These are phyloP conservation scores for Ceratothoa steindachneri DNA, from an alignment of 2,888 invertebrate genomes.

Conservation along the genomic window DNA sequence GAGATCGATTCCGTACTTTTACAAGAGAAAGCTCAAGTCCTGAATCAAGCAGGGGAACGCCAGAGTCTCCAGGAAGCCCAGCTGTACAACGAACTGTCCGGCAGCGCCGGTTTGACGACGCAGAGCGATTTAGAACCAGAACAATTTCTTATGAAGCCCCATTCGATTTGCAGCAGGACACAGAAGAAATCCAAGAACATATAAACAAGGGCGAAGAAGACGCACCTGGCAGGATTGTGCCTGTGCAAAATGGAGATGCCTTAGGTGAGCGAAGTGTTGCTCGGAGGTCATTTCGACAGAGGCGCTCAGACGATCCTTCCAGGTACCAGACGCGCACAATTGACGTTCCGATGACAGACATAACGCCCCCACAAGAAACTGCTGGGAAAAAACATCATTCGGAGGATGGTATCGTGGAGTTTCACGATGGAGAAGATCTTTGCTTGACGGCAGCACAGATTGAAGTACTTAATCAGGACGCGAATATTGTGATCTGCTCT, in stretches of 20 bases:
- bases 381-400: background rate
- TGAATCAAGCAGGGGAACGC: conserved; percentile 1
- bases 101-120: conserved; percentile 65
- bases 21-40: conserved; percentile 26
- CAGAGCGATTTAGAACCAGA: conserved; percentile 70
- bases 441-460: conserved; percentile 53
- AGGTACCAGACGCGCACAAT: conserved; percentile 68
- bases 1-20: conserved; percentile 67
- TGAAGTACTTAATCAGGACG: conserved; percentile 59
- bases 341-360: conserved; percentile 53
- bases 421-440: conserved; percentile 40
- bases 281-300: conserved; percentile 64
- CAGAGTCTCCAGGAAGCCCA: conserved; percentile 11
- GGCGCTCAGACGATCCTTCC: conserved; percentile 65
- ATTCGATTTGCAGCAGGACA: too few relatives aligned
- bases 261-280: conserved; percentile 22
- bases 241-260: background rate
- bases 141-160: conserved; percentile 54
- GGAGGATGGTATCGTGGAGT: conserved; percentile 29
- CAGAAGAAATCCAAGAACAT: conserved; percentile 11
- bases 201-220: background rate
- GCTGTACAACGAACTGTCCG: conserved; percentile 60
- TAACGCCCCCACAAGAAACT: conserved; percentile 50
- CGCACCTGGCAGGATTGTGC: background rate
- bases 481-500: conserved; percentile 59